phyloP scores from a whole-genome alignment of 2,888 invertebrate genomes.

The Diarsia dahlii region DNA sequence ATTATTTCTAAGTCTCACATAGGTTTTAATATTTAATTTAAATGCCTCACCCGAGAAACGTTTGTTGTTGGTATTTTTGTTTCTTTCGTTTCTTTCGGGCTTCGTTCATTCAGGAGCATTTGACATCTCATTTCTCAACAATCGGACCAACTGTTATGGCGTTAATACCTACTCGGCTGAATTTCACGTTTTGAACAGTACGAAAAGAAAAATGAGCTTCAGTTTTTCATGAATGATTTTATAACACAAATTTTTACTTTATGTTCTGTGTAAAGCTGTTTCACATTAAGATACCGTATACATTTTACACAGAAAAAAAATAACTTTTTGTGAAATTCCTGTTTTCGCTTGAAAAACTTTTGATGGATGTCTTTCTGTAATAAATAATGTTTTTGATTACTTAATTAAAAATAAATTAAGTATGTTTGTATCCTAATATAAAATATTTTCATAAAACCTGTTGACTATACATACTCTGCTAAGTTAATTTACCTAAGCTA shows the following conservation, averaged over 20 bases:
- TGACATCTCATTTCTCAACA: constrained; percentile 62
- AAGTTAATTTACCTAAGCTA: no score
- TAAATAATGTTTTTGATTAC: constrained; percentile 2
- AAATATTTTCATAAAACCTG: background rate
- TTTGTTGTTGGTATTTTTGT: constrained; percentile 46
- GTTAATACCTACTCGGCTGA: constrained; percentile 48
- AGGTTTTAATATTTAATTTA: constrained; percentile 40
- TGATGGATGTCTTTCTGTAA: constrained; percentile 1
- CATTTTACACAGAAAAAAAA: background rate
- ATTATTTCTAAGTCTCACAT: constrained; percentile 32
- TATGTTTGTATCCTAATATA: background rate
- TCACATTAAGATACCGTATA: background rate
- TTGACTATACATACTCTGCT: background rate
- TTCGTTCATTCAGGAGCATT: constrained; percentile 21
- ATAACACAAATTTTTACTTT: constrained; percentile 2
- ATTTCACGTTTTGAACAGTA: constrained; percentile 47
- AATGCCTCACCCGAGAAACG: constrained; percentile 25
- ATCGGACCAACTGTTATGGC: constrained; percentile 46
- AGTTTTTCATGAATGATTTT: constrained; percentile 36
- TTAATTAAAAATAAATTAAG: no score
- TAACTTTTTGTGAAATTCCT: background rate
- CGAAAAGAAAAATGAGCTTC: constrained; percentile 44
- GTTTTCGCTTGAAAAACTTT: background rate
- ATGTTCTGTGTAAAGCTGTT: background rate
- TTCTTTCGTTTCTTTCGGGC: constrained; percentile 27